Percentiles rank a stretch among this genome's conserved stretches.
phyloP scores from a whole-genome alignment of 2,888 invertebrate species.

The Ganaspis brasiliensis region DNA sequence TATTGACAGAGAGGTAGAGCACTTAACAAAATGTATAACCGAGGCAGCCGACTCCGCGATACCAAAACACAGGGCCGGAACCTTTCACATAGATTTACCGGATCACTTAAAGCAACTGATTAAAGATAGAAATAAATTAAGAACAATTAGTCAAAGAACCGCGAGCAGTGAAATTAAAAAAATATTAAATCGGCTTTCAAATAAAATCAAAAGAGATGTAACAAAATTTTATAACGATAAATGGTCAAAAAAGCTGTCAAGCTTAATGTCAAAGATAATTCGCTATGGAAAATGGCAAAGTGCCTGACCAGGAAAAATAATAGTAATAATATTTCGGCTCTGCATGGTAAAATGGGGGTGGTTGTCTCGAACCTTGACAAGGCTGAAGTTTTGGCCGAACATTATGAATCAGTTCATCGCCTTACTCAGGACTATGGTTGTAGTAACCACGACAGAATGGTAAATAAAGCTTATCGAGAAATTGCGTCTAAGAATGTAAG shows the following conservation, averaged over 20 bases:
- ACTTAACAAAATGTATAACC: not conserved
- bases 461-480: not conserved
- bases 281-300: not conserved
- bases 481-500: not conserved
- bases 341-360: not conserved
- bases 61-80: not conserved
- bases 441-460: too few species aligned
- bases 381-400: conserved; percentile 12
- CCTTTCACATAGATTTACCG: conserved; percentile 20
- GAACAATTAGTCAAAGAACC: conserved; percentile 53
- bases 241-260: too few species aligned
- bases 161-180: conserved; percentile 11
- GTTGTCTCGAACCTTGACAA: not conserved
- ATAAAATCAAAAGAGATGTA: conserved; percentile 51
- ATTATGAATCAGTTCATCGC: conserved; percentile 23
- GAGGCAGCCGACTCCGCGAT: conserved; percentile 51
- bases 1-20: not conserved
- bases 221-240: conserved; percentile 44
- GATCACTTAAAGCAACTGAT: not conserved
- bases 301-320: not conserved
- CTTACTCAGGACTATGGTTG: conserved; percentile 26
- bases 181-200: conserved; percentile 31
- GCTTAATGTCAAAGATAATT: conserved; percentile 47
- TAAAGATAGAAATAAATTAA: conserved; percentile 48
- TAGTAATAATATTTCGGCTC: not conserved